A percentile compares a stretch with the other conserved stretches of the same genome.
These are phyloP conservation scores for Limnephilus marmoratus DNA, from an alignment of 2,888 invertebrate genomes.

Conservation along the genomic window DNA sequence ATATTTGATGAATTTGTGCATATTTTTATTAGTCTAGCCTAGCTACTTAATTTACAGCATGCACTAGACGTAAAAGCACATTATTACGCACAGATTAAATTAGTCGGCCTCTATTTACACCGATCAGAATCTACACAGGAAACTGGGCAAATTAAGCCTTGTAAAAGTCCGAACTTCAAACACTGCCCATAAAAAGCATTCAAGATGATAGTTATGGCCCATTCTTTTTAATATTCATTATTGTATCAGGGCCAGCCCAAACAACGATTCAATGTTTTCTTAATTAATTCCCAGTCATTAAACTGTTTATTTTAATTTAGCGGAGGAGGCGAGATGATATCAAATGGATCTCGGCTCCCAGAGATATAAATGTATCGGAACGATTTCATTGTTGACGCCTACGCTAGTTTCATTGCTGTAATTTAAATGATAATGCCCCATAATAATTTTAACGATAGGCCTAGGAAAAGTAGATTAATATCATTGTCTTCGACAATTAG, in stretches of 20 bases:
- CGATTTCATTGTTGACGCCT: neutral
- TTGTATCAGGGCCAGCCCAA: neutral
- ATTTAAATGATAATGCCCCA: neutral
- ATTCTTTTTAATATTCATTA: constrained; percentile 5
- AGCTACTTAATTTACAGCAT: neutral
- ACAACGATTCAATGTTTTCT: neutral
- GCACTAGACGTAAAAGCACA: neutral
- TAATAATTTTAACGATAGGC: neutral
- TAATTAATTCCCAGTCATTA: neutral
- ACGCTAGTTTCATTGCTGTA: neutral
- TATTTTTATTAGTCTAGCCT: neutral
- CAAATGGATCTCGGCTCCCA: neutral
- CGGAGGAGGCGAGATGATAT: neutral
- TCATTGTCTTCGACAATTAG: neutral
- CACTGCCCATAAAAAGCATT: neutral
- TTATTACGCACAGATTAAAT: neutral
- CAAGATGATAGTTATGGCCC: constrained; percentile 7
- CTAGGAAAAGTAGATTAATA: neutral
- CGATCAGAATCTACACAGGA: constrained; percentile 29
- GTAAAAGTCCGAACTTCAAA: constrained; percentile 30
- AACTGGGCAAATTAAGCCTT: constrained; percentile 12
- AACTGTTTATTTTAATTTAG: neutral
- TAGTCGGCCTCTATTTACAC: constrained; percentile 5
- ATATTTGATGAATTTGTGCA: neutral
- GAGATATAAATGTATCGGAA: neutral